phyloP scores from a whole-genome alignment of 1,140 invertebrate genomes.

The Nymphalis io region DNA sequence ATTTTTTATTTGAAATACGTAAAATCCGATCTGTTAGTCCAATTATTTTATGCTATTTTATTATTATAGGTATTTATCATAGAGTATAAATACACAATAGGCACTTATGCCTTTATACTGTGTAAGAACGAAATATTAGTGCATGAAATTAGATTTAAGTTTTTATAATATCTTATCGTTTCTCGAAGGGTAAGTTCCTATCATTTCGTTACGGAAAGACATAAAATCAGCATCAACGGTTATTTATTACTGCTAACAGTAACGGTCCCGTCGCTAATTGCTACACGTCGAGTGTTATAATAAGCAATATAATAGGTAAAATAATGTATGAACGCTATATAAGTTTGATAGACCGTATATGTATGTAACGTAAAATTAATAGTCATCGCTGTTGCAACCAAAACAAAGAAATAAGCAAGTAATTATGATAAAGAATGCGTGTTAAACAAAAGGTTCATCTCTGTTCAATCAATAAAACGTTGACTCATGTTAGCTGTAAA shows the following conservation, averaged over 20 bases:
- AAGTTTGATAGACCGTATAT: no score
- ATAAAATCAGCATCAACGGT: neutral
- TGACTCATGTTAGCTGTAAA: slow-evolving; percentile 31
- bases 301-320: neutral
- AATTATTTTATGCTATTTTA: no score
- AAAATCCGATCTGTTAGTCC: no score
- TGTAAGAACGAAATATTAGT: no score
- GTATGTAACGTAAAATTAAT: neutral
- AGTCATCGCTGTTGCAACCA: slow-evolving; percentile 35
- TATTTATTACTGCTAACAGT: neutral
- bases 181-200: neutral
- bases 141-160: no score
- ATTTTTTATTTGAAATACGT: no score
- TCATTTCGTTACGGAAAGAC: neutral
- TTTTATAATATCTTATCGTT: no score
- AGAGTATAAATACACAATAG: no score
- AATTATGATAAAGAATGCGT: slow-evolving; percentile 29
- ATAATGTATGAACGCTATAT: no score
- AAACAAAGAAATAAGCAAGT: slow-evolving; percentile 36
- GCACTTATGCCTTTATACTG: no score
- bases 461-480: slow-evolving; percentile 27
- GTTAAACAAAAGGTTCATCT: slow-evolving; percentile 39
- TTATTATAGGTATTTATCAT: no score
- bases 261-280: slow-evolving; percentile 3
- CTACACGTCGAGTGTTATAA: neutral